Percentiles rank a stretch among this genome's conserved stretches.
phyloP scores from a whole-genome alignment of 2,113 vertebrate species.

The Gobius niger region DNA sequence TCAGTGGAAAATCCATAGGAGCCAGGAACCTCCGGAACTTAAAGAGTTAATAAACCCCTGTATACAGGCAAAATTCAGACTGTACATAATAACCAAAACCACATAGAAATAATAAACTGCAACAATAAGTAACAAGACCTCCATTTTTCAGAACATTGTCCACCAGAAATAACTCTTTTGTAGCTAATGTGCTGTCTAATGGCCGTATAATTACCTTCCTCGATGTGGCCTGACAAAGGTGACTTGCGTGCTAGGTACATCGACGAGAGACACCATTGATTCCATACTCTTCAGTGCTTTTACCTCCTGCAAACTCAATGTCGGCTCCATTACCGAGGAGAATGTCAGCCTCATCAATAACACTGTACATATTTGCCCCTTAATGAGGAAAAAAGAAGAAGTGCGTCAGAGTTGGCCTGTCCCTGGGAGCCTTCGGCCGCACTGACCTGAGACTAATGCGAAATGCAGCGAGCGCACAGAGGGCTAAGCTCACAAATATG shows the following conservation, averaged over 20 bases:
- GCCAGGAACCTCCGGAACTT: too few species aligned
- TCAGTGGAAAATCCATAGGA: too few species aligned
- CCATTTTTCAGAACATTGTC: too few species aligned
- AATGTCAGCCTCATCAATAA: conserved; percentile 61
- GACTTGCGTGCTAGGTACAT: conserved; percentile 24
- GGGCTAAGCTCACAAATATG: background rate
- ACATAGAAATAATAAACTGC: too few species aligned
- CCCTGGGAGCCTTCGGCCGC: background rate
- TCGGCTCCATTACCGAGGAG: conserved; percentile 42
- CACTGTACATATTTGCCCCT: conserved; percentile 18
- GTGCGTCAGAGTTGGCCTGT: conserved; percentile 9
- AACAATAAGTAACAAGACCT: too few species aligned
- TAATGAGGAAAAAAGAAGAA: conserved; percentile 27
- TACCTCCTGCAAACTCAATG: conserved; percentile 47
- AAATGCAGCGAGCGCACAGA: conserved; percentile 40
- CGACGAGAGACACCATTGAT: conserved; percentile 40
- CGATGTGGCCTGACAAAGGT: background rate
- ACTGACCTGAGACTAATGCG: conserved; percentile 34
- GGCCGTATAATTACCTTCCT: background rate
- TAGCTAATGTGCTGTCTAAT: background rate
- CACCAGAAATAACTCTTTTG: background rate
- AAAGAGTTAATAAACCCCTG: too few species aligned
- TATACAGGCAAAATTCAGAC: too few species aligned
- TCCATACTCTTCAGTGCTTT: conserved; percentile 29
- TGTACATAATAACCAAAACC: too few species aligned